Base-by-base conservation (phyloP, 92 coral and sea anemone species). In the Palythoa grandis region DNA sequence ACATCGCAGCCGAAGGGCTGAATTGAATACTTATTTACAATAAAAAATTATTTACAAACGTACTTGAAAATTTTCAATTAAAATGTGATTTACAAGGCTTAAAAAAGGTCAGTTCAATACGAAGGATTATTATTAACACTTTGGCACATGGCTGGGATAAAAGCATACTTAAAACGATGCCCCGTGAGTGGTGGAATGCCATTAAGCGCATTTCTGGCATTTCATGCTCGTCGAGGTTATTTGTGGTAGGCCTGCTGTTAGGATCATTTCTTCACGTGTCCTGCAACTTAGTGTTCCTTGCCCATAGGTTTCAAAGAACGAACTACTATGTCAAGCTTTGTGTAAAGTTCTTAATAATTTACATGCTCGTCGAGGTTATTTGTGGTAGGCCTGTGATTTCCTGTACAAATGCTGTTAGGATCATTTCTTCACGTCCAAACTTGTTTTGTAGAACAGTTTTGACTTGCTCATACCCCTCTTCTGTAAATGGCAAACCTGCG, bases 351-450 rank as follows among this genome's bases (percentile, higher is more conserved):
- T 40, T 85, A n/a, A n/a, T n/a, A n/a, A n/a, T n/a, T n/a, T n/a
- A n/a, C n/a, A n/a, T n/a, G n/a, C n/a, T n/a, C n/a, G n/a, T n/a
- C 54, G 88, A 72, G 78, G 88, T 85, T 72, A 85, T 85, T 57
- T 60, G 22, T 57, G 88, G 88, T 65, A 86, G 40, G 19, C 72
- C 80, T 19, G 60, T 3, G 65, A 86, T 24, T 76, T 86, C 77
- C 56, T 79, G 54, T 40, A 78, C 76, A 52, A 74, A 79, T 17
- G 83, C 83, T 25, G 79, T 70, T 58, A 56, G 24, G 52, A 86
- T 86, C 52, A 61, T 72, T 43, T 78, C 79, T 74, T 66, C 68
- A 25, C 56, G 50, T 16, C 88, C 88, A 37, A 61, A 86, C 25
- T 76, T 86, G 43, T 52, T 35, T 58, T 86, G 60, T 38, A 86